Evolutionary conservation across 2,888 invertebrate genomes (phyloP).

Genomic region (Polydrusus cervinus): DNA sequence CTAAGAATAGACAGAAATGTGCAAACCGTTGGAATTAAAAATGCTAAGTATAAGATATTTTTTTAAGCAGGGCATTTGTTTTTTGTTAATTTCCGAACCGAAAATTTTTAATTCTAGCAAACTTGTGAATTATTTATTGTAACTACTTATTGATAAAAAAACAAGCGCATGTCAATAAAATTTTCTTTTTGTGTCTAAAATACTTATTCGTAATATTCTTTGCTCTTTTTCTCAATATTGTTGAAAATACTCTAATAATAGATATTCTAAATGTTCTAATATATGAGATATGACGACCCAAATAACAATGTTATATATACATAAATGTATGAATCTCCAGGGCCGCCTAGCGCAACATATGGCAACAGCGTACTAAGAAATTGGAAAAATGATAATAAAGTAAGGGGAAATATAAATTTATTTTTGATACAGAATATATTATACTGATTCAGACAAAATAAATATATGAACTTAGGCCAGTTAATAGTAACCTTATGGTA

Average conservation of each 20-base stretch:
- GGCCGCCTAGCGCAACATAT: slow-evolving; percentile 39
- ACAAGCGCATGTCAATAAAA: background rate
- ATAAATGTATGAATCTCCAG: slow-evolving; percentile 47
- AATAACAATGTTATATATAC: slow-evolving; percentile 44
- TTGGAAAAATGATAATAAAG: slow-evolving; percentile 22
- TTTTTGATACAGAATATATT: slow-evolving; percentile 19
- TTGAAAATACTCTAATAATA: slow-evolving; percentile 31
- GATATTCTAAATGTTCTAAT: slow-evolving; percentile 44
- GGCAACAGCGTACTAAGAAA: slow-evolving; percentile 40
- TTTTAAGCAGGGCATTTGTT: no score
- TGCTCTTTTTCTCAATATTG: slow-evolving; percentile 16
- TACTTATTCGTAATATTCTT: background rate
- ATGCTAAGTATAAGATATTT: no score
- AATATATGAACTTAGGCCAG: background rate
- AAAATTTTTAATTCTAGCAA: no score
- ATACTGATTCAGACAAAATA: background rate
- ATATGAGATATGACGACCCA: slow-evolving; percentile 45
- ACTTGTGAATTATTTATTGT: no score
- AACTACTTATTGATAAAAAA: background rate
- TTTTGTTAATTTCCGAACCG: no score
- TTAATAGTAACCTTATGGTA: background rate
- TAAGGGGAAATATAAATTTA: slow-evolving; percentile 23
- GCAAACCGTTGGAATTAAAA: no score
- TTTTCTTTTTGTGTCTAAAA: background rate
- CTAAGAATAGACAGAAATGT: no score